Percentiles rank a stretch among this genome's conserved stretches.
Evolutionary conservation across 2,797 vertebrate species (phyloP).

Genomic region (Phoebastria nigripes): DNA sequence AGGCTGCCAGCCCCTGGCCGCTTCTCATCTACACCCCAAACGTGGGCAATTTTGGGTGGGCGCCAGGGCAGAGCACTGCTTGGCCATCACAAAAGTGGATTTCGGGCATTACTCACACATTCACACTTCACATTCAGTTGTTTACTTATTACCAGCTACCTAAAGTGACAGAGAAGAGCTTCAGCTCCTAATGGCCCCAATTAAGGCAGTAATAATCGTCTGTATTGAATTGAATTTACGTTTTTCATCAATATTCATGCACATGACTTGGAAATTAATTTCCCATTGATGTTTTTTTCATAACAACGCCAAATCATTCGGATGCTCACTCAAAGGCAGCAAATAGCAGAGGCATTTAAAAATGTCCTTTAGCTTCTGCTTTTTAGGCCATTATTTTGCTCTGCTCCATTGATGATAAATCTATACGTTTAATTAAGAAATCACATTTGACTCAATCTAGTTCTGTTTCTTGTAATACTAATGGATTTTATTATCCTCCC

Average conservation of each 20-base stretch:
- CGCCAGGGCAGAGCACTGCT: background rate
- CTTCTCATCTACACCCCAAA: background rate
- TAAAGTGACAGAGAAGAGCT: background rate
- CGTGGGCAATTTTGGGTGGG: rapidly evolving
- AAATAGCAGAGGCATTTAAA: background rate
- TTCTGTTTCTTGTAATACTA: background rate
- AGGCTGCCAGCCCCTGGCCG: rapidly evolving
- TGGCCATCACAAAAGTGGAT: background rate
- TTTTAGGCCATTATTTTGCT: background rate
- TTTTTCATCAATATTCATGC: slow-evolving; percentile 36
- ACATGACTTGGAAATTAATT: slow-evolving; percentile 42
- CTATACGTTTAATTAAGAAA: background rate
- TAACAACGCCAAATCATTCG: background rate
- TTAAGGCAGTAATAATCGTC: background rate
- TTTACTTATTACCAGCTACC: background rate
- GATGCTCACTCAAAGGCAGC: background rate
- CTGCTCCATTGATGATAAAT: background rate
- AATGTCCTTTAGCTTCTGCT: background rate
- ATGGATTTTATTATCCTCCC: background rate
- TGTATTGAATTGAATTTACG: background rate
- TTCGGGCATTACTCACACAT: background rate
- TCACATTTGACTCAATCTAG: background rate
- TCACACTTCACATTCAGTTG: background rate
- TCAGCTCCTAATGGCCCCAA: slow-evolving; percentile 3
- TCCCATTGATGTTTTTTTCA: slow-evolving; percentile 4